Evolutionary conservation across 1,140 invertebrate genomes (phyloP).

Genomic region (Drepana arcuata): DNA sequence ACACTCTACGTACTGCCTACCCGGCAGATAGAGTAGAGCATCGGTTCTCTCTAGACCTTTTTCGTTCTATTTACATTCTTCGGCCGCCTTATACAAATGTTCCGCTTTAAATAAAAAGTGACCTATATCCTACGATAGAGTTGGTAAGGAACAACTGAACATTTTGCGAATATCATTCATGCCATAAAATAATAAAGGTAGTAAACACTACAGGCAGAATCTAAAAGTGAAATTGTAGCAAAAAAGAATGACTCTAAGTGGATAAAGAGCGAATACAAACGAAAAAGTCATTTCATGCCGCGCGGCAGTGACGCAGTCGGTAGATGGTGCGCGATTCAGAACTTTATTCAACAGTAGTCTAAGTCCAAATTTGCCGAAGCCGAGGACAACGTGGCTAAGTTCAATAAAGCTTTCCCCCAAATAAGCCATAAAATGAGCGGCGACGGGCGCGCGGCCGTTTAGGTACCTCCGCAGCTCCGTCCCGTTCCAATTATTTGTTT

Average conservation of each 20-base stretch:
- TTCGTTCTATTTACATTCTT: too few relatives aligned
- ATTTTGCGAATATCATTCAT: constrained; percentile 46
- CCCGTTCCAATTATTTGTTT: constrained; percentile 69
- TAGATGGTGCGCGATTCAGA: constrained; percentile 9
- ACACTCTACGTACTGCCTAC: too few relatives aligned
- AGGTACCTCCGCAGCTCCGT: too few relatives aligned
- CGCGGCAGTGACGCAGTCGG: constrained; percentile 38
- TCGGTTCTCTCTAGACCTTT: too few relatives aligned
- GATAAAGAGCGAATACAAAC: constrained; percentile 66
- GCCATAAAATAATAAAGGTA: constrained; percentile 58
- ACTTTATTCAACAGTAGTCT: constrained; percentile 19
- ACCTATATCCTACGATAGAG: too few relatives aligned
- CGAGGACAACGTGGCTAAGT: constrained; percentile 48
- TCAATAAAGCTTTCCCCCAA: constrained; percentile 70
- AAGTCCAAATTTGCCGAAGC: constrained; percentile 29
- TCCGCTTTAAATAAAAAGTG: too few relatives aligned
- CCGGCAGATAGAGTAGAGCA: too few relatives aligned
- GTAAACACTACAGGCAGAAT: constrained; percentile 49
- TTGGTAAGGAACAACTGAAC: too few relatives aligned
- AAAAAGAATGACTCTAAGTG: constrained; percentile 68
- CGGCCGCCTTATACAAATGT: too few relatives aligned
- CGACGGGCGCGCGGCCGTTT: constrained; percentile 44
- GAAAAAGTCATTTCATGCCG: constrained; percentile 65
- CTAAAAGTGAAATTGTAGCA: constrained; percentile 69
- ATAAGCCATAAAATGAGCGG: constrained; percentile 68